Evolutionary conservation across 2,888 invertebrate genomes (phyloP).

Genomic region (Agelastica alni): DNA sequence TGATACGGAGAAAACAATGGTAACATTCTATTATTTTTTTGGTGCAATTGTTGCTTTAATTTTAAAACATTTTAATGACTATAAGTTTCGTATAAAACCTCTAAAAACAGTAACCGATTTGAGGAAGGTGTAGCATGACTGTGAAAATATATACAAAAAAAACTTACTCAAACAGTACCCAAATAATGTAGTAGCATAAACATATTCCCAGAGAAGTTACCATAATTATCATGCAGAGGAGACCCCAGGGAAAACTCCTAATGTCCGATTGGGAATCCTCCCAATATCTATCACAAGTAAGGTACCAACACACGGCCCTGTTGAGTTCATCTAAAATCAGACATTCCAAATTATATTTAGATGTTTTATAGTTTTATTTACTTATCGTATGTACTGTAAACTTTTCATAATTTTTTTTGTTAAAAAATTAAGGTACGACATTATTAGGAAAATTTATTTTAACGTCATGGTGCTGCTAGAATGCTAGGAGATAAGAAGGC

Average conservation of each 20-base stretch:
- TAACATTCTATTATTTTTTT: too few species aligned
- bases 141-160: slow-evolving; percentile 46
- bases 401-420: too few species aligned
- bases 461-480: too few species aligned
- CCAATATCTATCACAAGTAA: slow-evolving; percentile 92
- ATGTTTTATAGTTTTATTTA: too few species aligned
- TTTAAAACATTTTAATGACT: too few species aligned
- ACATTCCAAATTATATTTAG: too few species aligned
- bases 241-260: slow-evolving; percentile 81
- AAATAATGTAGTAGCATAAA: slow-evolving; percentile 90
- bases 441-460: too few species aligned
- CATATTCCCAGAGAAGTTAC: slow-evolving; percentile 82
- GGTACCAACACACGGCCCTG: slow-evolving; percentile 87
- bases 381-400: too few species aligned
- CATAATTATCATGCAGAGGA: slow-evolving; percentile 76
- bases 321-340: slow-evolving; percentile 78
- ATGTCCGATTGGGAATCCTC: slow-evolving; percentile 77
- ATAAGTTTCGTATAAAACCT: slow-evolving; percentile 3
- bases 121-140: slow-evolving; percentile 1
- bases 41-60: too few species aligned
- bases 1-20: too few species aligned
- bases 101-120: slow-evolving; percentile 22
- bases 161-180: slow-evolving; percentile 93
- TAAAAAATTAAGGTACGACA: too few species aligned
- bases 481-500: too few species aligned